Percentiles rank a stretch among this genome's conserved stretches.
Conservation (phyloP, 2,888 invertebrate species). For the Harmothoe impar region DNA sequence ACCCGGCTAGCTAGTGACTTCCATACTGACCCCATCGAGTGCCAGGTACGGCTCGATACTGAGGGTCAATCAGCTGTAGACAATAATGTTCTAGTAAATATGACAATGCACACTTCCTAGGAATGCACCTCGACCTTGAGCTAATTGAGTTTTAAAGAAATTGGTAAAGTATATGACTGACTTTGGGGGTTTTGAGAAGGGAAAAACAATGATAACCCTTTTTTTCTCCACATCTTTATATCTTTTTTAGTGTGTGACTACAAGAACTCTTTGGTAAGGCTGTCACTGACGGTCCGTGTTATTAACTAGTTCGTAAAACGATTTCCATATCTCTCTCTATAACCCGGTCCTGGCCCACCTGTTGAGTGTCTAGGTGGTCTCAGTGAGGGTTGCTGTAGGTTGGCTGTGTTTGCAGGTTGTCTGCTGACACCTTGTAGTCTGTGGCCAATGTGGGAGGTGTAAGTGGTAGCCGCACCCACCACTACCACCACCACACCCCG, state of each 20-base stretch:
- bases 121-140: constrained; percentile 41
- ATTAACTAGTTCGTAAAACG: background rate
- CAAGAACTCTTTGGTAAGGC: constrained; percentile 29
- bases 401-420: constrained; percentile 7
- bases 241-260: constrained; percentile 16
- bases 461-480: background rate
- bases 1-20: constrained; percentile 36
- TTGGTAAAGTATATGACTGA: background rate
- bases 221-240: constrained; percentile 6
- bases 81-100: constrained; percentile 14
- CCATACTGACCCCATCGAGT: background rate
- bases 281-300: background rate
- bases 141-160: background rate
- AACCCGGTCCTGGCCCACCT: background rate
- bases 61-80: constrained; percentile 40
- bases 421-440: background rate
- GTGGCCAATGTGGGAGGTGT: constrained; percentile 19
- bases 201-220: background rate
- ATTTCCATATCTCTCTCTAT: background rate
- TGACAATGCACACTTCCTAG: constrained; percentile 10
- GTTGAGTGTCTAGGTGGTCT: background rate
- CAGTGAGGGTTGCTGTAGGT: background rate
- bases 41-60: constrained; percentile 27
- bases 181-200: background rate
- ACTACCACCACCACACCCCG: background rate